Evolutionary conservation across 2,888 invertebrate species (phyloP).

Genomic region (Crocallis elinguaria): DNA sequence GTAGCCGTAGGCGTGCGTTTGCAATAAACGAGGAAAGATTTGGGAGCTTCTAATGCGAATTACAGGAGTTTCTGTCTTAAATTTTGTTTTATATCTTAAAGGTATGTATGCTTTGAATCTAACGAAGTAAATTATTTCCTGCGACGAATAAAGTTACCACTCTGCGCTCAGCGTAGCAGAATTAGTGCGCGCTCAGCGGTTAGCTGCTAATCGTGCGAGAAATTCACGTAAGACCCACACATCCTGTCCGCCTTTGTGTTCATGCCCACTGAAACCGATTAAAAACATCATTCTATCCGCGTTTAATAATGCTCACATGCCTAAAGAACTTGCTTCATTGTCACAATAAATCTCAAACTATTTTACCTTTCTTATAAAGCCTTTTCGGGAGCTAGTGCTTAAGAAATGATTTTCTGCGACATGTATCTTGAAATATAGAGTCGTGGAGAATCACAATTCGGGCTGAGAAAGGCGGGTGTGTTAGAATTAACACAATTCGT

Average conservation of each 20-base stretch:
- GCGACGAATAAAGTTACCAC: conserved; percentile 19
- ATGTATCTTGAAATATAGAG: conserved; percentile 35
- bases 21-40: conserved; percentile 45
- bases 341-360: conserved; percentile 46
- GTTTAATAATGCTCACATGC: conserved; percentile 46
- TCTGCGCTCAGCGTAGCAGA: conserved; percentile 38
- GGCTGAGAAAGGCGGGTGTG: neutral
- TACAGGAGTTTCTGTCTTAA: too few species aligned
- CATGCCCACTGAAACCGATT: conserved; percentile 43
- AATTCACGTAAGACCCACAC: conserved; percentile 43
- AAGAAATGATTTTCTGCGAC: conserved; percentile 55
- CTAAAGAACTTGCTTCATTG: conserved; percentile 41
- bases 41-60: too few species aligned
- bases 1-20: conserved; percentile 59
- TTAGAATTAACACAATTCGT: conserved; percentile 23
- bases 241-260: conserved; percentile 39
- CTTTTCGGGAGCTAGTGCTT: conserved; percentile 48
- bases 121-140: too few species aligned
- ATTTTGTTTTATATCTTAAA: too few species aligned
- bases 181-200: conserved; percentile 47
- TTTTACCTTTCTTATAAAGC: conserved; percentile 46
- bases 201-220: conserved; percentile 52
- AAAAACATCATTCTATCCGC: conserved; percentile 42
- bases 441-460: conserved; percentile 29
- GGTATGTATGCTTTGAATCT: too few species aligned